phyloP scores from a whole-genome alignment of 2,888 invertebrate species.

The Deilephila elpenor region DNA sequence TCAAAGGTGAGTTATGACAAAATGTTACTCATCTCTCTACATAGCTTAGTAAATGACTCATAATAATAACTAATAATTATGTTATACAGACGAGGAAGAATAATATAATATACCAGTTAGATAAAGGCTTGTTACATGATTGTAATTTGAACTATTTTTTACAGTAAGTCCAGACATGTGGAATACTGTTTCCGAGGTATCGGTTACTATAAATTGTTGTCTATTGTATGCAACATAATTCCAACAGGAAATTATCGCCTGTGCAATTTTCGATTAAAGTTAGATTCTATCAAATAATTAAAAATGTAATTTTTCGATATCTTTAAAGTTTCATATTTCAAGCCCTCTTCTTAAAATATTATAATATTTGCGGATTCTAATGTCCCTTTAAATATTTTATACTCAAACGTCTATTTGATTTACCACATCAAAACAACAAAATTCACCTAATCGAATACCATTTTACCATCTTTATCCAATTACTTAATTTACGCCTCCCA shows the following conservation, averaged over 20 bases:
- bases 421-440: background rate
- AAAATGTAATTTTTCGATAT: no score
- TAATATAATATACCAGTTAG: background rate
- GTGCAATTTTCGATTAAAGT: background rate
- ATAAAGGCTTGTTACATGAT: background rate
- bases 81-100: background rate
- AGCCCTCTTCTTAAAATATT: no score
- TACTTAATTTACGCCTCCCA: slow-evolving; percentile 21
- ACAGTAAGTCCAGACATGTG: background rate
- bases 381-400: background rate
- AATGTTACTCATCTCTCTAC: background rate
- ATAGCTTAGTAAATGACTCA: background rate
- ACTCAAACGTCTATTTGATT: background rate
- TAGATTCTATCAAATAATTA: no score
- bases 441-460: background rate
- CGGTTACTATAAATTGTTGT: background rate
- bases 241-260: background rate
- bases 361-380: no score
- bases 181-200: background rate
- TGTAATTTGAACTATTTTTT: background rate
- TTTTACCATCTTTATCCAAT: slow-evolving; percentile 16
- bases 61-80: background rate
- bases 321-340: no score
- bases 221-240: background rate
- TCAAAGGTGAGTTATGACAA: background rate